These are phyloP conservation scores for Mycalesis mineus DNA, from an alignment of 2,888 invertebrate species.

Conservation along the genomic window DNA sequence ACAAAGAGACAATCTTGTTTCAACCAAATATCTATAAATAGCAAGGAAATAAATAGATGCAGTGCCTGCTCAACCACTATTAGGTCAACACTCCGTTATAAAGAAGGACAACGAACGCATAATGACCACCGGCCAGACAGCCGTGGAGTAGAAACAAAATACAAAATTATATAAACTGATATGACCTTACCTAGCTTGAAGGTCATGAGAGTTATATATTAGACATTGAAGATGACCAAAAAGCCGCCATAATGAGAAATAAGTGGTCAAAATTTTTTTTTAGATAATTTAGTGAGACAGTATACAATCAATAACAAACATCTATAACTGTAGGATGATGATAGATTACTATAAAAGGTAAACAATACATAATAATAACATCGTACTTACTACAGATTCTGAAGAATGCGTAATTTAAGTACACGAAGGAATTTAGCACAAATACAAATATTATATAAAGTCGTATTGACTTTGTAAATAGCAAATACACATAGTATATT, in stretches of 20 bases:
- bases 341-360: background rate
- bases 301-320: background rate
- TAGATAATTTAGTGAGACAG: background rate
- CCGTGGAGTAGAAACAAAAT: constrained; percentile 39
- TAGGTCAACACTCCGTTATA: constrained; percentile 33
- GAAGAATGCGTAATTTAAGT: background rate
- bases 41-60: constrained; percentile 38
- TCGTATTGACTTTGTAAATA: too few relatives aligned
- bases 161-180: constrained; percentile 60
- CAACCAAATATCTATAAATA: constrained; percentile 46
- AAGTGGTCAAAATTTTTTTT: background rate
- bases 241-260: background rate
- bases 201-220: constrained; percentile 44
- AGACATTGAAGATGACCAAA: constrained; percentile 8
- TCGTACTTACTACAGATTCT: background rate
- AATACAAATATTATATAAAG: too few relatives aligned
- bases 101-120: constrained; percentile 46
- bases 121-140: constrained; percentile 35
- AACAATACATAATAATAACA: constrained; percentile 1
- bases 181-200: constrained; percentile 63
- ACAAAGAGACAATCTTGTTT: background rate
- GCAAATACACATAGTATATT: too few relatives aligned
- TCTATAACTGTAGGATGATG: background rate
- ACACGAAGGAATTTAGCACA: too few relatives aligned
- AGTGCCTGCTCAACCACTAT: constrained; percentile 40